Evolutionary conservation across 2,888 invertebrate species (phyloP), one percentile per base, ranked within the genome.

Genomic region (Nineta flava): DNA sequence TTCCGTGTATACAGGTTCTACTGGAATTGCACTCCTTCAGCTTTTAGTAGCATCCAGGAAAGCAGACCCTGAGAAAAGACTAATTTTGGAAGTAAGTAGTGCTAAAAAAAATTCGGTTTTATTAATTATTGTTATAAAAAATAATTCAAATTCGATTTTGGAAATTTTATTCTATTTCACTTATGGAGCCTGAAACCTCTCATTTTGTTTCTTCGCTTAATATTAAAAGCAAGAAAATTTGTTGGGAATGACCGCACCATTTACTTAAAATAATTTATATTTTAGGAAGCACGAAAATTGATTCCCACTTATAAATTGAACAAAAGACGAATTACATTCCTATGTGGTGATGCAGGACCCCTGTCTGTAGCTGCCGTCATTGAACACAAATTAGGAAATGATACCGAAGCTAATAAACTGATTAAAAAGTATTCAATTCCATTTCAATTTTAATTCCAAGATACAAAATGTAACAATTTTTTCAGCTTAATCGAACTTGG

Each of bases 1-100:
- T 56, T 77, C 83, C 4, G 71, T 87, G 1, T 88, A 88, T 57
- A 87, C 87, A 9, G 88, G 88, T 34, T 76, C 76, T 50, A 65
- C 80, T 54, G 88, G 88, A 34, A 69, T 84, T 52, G 81, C 83
- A 34, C 65, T 82, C 38, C 69, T 79, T 54, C 79, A 79, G 60
- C 70, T 81, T 49, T 71, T 74, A 55, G 65, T 63, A 56, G 59
- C 59, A 53, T 58, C 59, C 6, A 52, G 61, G 38, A 57, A 61
- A 50, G 42, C 52, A 44, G 51, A 55, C 26, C 60, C 44, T 2
- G 34, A 49, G 16, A 21, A 41, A 41, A 48, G n/a, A 41, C 17
- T 9, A n/a, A 21, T 48, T 3, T 12, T 48, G 13, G 15, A 42
- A 26, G 48, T 48, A 41, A 41, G 26, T 35, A 35, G 4, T 35